These are phyloP conservation scores for Heteromormyrus szaboi DNA, from an alignment of 2,797 vertebrate genomes.

Conservation along the genomic window DNA sequence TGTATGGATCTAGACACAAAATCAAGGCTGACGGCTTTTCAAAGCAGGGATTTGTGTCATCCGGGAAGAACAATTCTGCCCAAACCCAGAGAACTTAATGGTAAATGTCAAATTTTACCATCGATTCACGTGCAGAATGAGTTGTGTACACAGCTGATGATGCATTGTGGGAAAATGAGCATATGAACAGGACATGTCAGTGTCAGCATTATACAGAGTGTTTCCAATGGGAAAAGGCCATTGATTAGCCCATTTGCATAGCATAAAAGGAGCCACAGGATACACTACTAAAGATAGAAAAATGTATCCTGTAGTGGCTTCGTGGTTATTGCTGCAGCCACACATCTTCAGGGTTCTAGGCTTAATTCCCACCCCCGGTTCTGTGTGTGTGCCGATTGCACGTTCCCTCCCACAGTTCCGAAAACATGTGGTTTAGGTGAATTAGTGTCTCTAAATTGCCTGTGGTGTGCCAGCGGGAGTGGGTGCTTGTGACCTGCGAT, in stretches of 20 bases:
- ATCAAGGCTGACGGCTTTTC: background rate
- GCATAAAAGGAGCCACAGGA: background rate
- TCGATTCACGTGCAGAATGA: background rate
- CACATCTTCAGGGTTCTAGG: background rate
- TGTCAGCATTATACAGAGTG: background rate
- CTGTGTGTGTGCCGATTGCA: background rate
- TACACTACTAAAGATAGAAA: background rate
- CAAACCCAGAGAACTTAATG: background rate
- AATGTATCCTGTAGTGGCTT: background rate
- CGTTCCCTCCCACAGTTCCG: background rate
- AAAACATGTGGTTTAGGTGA: conserved; percentile 1
- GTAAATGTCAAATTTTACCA: background rate
- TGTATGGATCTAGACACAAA: background rate
- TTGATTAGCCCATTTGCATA: background rate
- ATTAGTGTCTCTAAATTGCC: background rate
- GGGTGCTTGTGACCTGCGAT: background rate
- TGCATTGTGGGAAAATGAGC: background rate
- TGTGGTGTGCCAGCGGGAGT: background rate
- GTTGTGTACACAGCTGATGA: background rate
- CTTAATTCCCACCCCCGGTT: background rate
- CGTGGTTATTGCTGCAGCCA: background rate
- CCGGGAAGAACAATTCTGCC: background rate
- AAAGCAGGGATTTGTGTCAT: background rate
- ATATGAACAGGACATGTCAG: background rate
- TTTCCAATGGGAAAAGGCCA: background rate